These are phyloP conservation scores for Lepus europaeus DNA, from an alignment of 2,113 vertebrate species.

Conservation along the genomic window DNA sequence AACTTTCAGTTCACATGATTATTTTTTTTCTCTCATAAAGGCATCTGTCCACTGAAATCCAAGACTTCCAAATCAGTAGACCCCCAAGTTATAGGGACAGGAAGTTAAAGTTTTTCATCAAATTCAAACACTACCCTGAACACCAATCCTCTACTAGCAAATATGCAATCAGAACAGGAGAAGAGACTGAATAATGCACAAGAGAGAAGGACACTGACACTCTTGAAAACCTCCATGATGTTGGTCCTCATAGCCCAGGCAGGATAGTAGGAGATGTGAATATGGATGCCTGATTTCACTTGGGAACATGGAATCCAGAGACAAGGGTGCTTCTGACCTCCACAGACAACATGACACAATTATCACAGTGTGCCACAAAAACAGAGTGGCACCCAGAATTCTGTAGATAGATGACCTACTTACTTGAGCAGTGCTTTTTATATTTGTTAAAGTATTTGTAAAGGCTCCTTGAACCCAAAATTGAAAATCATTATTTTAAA, in stretches of 20 bases:
- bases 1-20: neutral
- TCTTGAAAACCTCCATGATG: neutral
- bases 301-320: neutral
- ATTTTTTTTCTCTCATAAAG: neutral
- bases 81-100: neutral
- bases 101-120: neutral
- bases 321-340: neutral
- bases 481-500: slow-evolving; percentile 7
- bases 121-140: neutral
- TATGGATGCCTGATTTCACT: neutral
- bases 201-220: neutral
- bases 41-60: neutral
- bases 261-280: neutral
- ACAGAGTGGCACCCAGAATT: neutral
- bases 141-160: neutral
- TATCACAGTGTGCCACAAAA: neutral
- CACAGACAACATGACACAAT: neutral
- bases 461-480: neutral
- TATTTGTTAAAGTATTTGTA: neutral
- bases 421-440: neutral
- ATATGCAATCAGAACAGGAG: neutral
- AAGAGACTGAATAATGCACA: neutral
- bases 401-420: neutral
- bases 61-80: neutral
- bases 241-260: neutral